Conservation (phyloP, 1,140 invertebrate species). For the Ceratina australensis region DNA sequence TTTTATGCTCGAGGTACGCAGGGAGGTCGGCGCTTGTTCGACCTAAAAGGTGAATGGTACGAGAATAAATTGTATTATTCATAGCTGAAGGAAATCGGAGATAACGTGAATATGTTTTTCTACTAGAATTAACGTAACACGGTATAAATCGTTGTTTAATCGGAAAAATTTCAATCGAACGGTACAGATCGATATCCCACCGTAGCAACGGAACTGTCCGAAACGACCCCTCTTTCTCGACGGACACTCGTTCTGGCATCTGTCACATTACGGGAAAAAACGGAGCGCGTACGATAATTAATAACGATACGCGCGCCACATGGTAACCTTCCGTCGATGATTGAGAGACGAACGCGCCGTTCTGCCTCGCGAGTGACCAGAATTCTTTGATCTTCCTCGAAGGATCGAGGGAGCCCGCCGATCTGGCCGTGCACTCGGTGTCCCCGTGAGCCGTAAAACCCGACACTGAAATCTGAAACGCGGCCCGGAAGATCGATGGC, state of each 20-base stretch:
- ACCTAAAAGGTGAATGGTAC: background rate
- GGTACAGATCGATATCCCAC: too few relatives aligned
- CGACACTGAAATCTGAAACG: conserved; percentile 55
- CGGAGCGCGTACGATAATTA: background rate
- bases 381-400: conserved; percentile 45
- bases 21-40: background rate
- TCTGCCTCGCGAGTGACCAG: conserved; percentile 5
- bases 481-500: conserved; percentile 50
- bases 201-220: too few relatives aligned
- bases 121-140: too few relatives aligned
- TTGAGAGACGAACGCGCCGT: background rate
- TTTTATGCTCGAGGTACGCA: background rate
- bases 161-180: too few relatives aligned
- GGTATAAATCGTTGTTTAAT: background rate
- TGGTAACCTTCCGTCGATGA: conserved; percentile 26
- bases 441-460: conserved; percentile 40
- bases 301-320: conserved; percentile 20
- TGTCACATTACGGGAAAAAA: background rate
- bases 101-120: background rate
- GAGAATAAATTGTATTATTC: conserved; percentile 19
- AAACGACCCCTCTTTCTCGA: too few relatives aligned
- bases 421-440: background rate
- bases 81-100: background rate
- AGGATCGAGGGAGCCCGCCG: conserved; percentile 12
- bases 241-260: background rate